Base-by-base conservation (phyloP, 1,140 invertebrate genomes). In the Ditylenchus dipsaci region DNA sequence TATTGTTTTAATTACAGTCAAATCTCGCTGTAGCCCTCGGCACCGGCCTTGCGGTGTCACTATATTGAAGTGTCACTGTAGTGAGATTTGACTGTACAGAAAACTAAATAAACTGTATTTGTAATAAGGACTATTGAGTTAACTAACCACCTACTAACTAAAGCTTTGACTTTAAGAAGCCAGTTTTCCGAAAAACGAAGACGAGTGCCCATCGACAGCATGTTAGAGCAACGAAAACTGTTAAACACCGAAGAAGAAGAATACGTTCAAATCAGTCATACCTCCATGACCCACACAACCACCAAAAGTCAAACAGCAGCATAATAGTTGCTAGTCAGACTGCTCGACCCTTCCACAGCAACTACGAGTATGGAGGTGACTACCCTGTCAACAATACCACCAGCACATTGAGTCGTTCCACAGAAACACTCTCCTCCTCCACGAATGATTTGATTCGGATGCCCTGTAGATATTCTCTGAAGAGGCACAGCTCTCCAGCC, bases 391-490 rank as follows among this genome's bases (percentile, higher is more conserved):
- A 5, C 33, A 38, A 38, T 11, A 38, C 3, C 49, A 53, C 3
- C 15, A 53, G 23, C 49, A 53, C 3, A 5, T 53, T 26, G 49
- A 53, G 49, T 53, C n/a, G 15, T 19, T 53, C 49, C 8, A 53
- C 49, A 7, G 49, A 53, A 15, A 53, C 49, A 3, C 3, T 53
- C 8, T 53, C 49, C 49, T 53, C 49, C n/a, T 53, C 49, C 49
- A 53, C 49, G 8, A 53, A 53, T 53, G 49, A 53, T 53, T 53
- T 53, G 23, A 53, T 53, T 8, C 49, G 49, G 23, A 53, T 53
- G 49, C 49, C 49, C 8, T 53, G 49, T 17, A 19, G 49, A 17
- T 53, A 53, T 53, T 53, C 49, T 17, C 49, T 53, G 3, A 53
- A 53, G 15, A 53, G 49, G 15, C 49, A 53, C 15, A 21, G n/a